Evolutionary conservation across 2,797 vertebrate genomes (phyloP), one percentile per base, ranked within the genome.

Genomic region (Nyctibius grandis): DNA sequence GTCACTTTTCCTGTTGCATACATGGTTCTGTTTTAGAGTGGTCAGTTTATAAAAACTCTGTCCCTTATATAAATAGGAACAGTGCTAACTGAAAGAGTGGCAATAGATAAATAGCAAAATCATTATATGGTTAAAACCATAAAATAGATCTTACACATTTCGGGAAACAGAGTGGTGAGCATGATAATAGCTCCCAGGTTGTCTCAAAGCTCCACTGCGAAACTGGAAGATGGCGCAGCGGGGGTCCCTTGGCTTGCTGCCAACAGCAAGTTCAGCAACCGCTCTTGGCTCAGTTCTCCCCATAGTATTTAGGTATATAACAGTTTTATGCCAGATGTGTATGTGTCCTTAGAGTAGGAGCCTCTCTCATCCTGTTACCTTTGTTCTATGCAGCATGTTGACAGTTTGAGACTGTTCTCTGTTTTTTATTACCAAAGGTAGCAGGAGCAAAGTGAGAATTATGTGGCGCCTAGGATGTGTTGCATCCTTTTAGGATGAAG

Each of bases 211-310:
- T 89, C 23, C 59, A 34, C 50, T 17, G 34, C 50, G 50, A 79
- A 79, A 73, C 0, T 7, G 1, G 21, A 65, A 69, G 65, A 45
- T 56, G 15, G 11, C 0, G 1, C 28, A 48, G 38, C 2, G 1
- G 40, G 34, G 5, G 7, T 36, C 29, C 14, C 63, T 76, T 53
- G 18, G 12, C 42, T 56, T 44, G 11, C 38, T 60, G 28, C 15
- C 63, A 44, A 29, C 4, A 57, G 23, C 6, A 34, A 85, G 18
- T 48, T 79, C 36, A 77, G 17, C 40, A 56, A 5, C 23, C 53
- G 75, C n/a, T 64, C 25, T 36, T 53, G 65, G 19, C 18, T 82
- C 28, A 8, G 5, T 42, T 87, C 45, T 92, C 85, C 45, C 29
- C 17, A 23, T 48, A 63, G 15, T 53, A 53, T 78, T 60, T 83